These are phyloP conservation scores for Oncorhynchus masou DNA, from an alignment of 2,113 vertebrate genomes.

Conservation along the genomic window DNA sequence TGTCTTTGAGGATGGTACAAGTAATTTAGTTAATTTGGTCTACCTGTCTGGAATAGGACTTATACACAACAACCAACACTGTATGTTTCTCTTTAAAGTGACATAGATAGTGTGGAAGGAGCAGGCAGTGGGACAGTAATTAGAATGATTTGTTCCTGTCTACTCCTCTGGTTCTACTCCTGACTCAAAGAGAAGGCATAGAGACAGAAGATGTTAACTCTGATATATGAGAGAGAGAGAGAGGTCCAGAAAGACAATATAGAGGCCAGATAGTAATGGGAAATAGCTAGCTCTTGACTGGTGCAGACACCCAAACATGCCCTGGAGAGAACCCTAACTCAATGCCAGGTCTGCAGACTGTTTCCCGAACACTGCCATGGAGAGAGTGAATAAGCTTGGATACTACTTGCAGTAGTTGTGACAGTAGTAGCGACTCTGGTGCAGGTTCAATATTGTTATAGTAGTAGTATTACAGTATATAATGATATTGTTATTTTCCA, in stretches of 20 bases:
- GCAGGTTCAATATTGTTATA: too few species aligned
- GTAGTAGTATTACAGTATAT: too few species aligned
- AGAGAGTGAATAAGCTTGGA: background rate
- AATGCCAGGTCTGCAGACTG: background rate
- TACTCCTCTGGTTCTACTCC: too few species aligned
- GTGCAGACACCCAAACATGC: background rate
- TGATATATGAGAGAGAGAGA: background rate
- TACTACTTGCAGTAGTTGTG: background rate
- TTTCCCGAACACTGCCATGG: background rate
- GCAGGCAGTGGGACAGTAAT: constrained; percentile 10
- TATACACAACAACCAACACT: constrained; percentile 29
- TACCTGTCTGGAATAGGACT: constrained; percentile 51
- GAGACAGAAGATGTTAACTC: background rate
- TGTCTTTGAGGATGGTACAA: constrained; percentile 54
- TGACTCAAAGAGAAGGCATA: background rate
- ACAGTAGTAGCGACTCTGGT: too few species aligned
- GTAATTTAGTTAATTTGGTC: constrained; percentile 59
- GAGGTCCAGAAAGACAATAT: background rate
- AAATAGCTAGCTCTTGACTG: background rate
- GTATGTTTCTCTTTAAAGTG: constrained; percentile 39
- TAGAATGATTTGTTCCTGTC: too few species aligned
- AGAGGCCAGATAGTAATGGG: background rate
- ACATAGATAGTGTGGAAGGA: constrained; percentile 22
- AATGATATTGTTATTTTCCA: too few species aligned
- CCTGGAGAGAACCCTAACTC: background rate